phyloP scores from a whole-genome alignment of 2,113 vertebrate species.

The Poecile atricapillus region DNA sequence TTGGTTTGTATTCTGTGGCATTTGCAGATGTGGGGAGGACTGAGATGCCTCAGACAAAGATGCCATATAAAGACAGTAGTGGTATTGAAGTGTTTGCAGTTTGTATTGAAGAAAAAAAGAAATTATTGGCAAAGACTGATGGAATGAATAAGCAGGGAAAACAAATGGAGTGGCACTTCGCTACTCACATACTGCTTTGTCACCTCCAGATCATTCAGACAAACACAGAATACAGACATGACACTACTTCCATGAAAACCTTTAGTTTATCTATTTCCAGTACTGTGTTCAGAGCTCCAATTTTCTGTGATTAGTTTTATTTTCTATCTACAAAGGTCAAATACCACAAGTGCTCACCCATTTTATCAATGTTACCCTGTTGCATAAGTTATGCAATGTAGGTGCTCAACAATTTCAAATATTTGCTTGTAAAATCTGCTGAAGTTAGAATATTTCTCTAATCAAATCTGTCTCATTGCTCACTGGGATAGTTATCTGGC shows the following conservation, averaged over 20 bases:
- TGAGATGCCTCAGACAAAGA: not conserved
- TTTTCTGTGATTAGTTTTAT: not conserved
- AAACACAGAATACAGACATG: not conserved
- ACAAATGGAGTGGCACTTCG: not conserved
- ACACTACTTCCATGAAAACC: not conserved
- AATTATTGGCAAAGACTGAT: not conserved
- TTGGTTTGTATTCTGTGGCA: not conserved
- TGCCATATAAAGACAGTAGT: not conserved
- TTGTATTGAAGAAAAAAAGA: not conserved
- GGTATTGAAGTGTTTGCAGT: not conserved
- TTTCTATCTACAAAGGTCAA: not conserved
- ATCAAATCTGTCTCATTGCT: not conserved
- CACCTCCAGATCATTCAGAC: not conserved
- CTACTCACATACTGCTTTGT: not conserved
- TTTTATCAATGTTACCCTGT: not conserved
- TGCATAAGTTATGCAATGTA: not conserved
- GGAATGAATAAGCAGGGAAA: not conserved
- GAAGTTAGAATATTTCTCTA: not conserved
- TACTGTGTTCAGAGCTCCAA: not conserved
- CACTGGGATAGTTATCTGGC: not conserved
- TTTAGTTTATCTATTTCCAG: not conserved
- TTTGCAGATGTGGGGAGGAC: not conserved
- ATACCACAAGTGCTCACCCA: not conserved
- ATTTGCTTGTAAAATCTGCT: not conserved
- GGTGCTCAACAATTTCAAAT: not conserved